phyloP scores from a whole-genome alignment of 2,888 invertebrate species.

The Clivina fossor region DNA sequence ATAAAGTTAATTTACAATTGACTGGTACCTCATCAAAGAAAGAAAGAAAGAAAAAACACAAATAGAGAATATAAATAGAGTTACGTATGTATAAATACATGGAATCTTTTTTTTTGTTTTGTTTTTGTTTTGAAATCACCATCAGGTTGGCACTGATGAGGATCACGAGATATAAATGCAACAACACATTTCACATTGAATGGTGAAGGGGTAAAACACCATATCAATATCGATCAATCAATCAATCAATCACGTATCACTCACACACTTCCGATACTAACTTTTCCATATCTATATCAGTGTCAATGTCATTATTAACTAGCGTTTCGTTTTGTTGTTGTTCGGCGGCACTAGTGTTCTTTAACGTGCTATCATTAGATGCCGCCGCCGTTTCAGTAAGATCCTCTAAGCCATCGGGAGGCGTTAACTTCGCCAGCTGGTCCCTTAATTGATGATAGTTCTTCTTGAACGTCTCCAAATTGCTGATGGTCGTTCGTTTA shows the following conservation, averaged over 20 bases:
- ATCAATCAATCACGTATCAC: conserved; percentile 48
- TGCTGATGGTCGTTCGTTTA: conserved; percentile 50
- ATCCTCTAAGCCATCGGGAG: conserved; percentile 75
- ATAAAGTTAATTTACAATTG: no score
- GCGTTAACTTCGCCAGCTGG: conserved; percentile 79
- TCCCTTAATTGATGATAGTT: conserved; percentile 70
- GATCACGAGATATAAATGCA: conserved; percentile 31
- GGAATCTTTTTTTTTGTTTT: no score
- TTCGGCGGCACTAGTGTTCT: conserved; percentile 32
- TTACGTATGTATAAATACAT: conserved; percentile 26
- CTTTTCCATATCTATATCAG: conserved; percentile 76
- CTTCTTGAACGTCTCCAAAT: conserved; percentile 51
- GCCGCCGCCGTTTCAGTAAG: conserved; percentile 61
- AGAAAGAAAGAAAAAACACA: no score
- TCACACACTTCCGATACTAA: conserved; percentile 71
- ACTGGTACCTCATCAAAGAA: no score
- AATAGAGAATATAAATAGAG: conserved; percentile 4
- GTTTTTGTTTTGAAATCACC: no score
- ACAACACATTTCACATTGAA: conserved; percentile 7
- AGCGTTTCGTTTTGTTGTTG: conserved; percentile 1
- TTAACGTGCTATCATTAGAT: conserved; percentile 35
- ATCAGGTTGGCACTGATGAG: conserved; percentile 10
- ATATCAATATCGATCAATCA: no score
- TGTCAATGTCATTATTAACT: conserved; percentile 56
- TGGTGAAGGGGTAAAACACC: conserved; percentile 5